Percentiles rank a stretch among this genome's conserved stretches.
Conservation (phyloP, 1,140 invertebrate species). For the Drosophila parabipectinata region DNA sequence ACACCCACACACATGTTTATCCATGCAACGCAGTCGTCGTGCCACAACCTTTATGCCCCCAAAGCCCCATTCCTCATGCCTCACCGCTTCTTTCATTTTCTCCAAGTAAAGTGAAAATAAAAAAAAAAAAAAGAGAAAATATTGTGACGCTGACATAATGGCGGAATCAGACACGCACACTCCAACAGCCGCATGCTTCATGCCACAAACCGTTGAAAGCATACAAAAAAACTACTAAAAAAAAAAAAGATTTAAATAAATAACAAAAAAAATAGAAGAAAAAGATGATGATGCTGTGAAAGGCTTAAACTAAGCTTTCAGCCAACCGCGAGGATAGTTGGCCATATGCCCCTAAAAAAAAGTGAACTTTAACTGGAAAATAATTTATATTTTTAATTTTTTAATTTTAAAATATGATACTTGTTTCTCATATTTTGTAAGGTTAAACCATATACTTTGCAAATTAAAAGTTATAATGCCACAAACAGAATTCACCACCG, state of each 20-base stretch:
- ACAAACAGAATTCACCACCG: background rate
- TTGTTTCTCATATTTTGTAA: too few relatives aligned
- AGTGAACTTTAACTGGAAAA: background rate
- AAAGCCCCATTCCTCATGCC: background rate
- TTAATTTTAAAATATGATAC: too few relatives aligned
- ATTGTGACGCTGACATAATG: constrained; percentile 62
- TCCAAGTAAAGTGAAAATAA: background rate
- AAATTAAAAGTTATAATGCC: background rate
- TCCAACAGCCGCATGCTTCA: constrained; percentile 7
- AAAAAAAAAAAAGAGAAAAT: constrained; percentile 38
- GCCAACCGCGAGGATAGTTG: background rate
- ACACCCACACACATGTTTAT: constrained; percentile 8
- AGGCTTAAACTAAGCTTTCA: background rate
- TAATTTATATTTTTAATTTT: too few relatives aligned
- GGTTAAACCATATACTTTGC: background rate
- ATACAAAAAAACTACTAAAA: background rate
- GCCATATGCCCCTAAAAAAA: background rate
- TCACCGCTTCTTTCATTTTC: background rate
- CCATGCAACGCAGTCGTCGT: background rate
- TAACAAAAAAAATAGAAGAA: background rate
- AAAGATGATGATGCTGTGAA: background rate
- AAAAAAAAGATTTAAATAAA: background rate
- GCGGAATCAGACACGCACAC: constrained; percentile 52
- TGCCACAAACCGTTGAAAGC: constrained; percentile 2
- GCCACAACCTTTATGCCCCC: background rate